Percentiles rank a stretch among this genome's conserved stretches.
Conservation (phyloP, 2,113 vertebrate genomes). For the Pardalotus punctatus region DNA sequence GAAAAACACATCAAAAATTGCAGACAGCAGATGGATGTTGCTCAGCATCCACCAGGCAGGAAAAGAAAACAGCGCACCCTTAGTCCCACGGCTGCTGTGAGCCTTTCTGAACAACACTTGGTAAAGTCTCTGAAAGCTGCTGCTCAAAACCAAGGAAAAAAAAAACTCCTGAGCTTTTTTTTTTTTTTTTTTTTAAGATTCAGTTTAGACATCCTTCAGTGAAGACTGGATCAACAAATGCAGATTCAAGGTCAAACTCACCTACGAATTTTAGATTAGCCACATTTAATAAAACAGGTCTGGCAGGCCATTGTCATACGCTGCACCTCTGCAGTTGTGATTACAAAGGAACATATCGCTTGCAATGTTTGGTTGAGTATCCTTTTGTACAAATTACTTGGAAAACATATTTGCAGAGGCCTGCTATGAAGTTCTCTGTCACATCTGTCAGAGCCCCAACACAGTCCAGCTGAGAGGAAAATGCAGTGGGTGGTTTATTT, state of each 20-base stretch:
- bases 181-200: neutral
- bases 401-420: neutral
- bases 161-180: neutral
- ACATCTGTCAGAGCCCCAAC: neutral
- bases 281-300: neutral
- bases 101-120: neutral
- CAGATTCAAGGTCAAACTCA: neutral
- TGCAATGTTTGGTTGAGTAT: neutral
- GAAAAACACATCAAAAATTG: neutral
- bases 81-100: neutral
- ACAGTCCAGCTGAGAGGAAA: neutral
- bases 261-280: neutral
- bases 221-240: neutral
- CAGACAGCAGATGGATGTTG: neutral
- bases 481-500: neutral
- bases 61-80: neutral
- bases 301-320: neutral
- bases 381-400: neutral
- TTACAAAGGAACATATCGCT: neutral
- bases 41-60: neutral
- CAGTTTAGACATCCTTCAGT: neutral
- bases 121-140: neutral
- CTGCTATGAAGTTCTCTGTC: neutral
- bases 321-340: rapidly evolving
- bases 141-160: neutral